Base-by-base conservation (phyloP, 2,888 invertebrate species). In the Amiota minor region DNA sequence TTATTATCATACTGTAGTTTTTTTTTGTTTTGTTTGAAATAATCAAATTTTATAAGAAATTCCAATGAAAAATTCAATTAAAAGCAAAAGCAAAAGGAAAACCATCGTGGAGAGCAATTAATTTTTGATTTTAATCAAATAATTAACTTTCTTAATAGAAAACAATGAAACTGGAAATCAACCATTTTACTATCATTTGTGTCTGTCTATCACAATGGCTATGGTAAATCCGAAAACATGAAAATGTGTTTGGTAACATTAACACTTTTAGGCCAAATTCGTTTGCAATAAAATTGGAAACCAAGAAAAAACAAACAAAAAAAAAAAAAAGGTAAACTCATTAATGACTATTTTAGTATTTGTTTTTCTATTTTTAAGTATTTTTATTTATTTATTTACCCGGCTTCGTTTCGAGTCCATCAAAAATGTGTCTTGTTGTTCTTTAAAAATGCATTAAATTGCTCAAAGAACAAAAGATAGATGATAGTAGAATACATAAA, bases 111-210 rank as follows among this genome's bases (percentile, higher is more conserved):
- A 62, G 35, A 82, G 86, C 81, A 87, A 88, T 87, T 87, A 87
- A 86, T 35, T 35, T 81, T 74, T 78, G 87, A 87, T 87, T 83
- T 83, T 84, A 85, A 88, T 87, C 88, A 87, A 86, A 85, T 86
- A 87, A 87, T 87, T 88, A 87, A 83, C 85, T 85, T 85, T 82
- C 82, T 81, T 84, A 88, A 88, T 87, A 87, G 87, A 86, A 87
- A 87, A 87, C 85, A 82, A 86, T 85, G 84, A 83, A 88, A 83
- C 84, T 83, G 79, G n/a, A 53, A 53, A 10, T 53, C 12, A 53
- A 53, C 12, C n/a, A 53, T n/a, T 53, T 62, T 62, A 35, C 62
- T 23, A 62, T 8, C 6, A 35, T 35, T 35, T 35, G 35, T 35
- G 35, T 35, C 35, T 35, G 6, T 62, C 23, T 10, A 35, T 1